Evolutionary conservation across 2,888 invertebrate genomes (phyloP).

Genomic region (Amblyjoppa fuscipennis): DNA sequence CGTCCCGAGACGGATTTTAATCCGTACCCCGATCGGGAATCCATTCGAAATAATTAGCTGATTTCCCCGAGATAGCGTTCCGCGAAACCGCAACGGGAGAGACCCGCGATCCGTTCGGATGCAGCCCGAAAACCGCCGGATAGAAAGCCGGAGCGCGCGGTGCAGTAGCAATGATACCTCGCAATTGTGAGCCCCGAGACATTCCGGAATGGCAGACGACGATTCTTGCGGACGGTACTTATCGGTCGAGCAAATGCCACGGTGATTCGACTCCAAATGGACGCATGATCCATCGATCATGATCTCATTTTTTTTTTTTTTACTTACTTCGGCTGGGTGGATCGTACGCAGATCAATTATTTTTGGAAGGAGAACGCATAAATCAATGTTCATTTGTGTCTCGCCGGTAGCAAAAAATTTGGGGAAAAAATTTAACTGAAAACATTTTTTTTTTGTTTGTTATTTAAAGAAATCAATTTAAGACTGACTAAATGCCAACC

Average conservation of each 20-base stretch:
- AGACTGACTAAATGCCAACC: not conserved
- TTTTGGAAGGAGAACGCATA: not conserved
- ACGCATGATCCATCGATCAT: not conserved
- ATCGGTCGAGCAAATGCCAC: conserved; percentile 6
- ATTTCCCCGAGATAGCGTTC: conserved; percentile 81
- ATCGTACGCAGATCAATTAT: not conserved
- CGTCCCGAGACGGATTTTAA: conserved; percentile 80
- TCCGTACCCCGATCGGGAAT: conserved; percentile 82
- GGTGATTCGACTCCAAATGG: not conserved
- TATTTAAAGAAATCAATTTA: not conserved
- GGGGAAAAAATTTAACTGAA: no score
- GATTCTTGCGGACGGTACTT: not conserved
- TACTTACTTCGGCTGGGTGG: no score
- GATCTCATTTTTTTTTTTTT: not conserved
- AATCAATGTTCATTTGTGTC: not conserved
- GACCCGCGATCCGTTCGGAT: conserved; percentile 26
- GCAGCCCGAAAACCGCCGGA: conserved; percentile 16
- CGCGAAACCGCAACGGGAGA: conserved; percentile 67
- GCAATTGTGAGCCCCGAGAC: conserved; percentile 1
- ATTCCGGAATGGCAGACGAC: conserved; percentile 1
- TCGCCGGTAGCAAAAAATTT: not conserved
- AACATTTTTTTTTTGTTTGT: no score
- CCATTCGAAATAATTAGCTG: conserved; percentile 85
- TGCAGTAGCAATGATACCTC: conserved; percentile 22
- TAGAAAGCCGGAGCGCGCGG: conserved; percentile 15